Evolutionary conservation across 2,888 invertebrate genomes (phyloP).

Genomic region (Pterobdella sp.): DNA sequence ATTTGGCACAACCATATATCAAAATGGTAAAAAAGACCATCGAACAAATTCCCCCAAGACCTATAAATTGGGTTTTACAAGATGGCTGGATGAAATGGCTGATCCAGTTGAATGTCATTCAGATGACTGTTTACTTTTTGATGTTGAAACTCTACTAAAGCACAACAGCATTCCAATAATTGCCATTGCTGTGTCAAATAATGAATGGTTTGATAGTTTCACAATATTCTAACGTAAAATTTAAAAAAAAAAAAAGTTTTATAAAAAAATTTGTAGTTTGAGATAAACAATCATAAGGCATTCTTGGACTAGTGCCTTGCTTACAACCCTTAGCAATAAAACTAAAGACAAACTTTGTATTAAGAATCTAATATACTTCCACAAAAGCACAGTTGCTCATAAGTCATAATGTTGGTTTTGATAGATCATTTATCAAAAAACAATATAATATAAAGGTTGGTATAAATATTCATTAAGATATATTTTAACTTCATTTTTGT

Average conservation of each 20-base stretch:
- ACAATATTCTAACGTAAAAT: neutral
- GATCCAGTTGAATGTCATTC: slow-evolving; percentile 61
- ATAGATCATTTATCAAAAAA: slow-evolving; percentile 81
- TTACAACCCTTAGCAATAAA: slow-evolving; percentile 35
- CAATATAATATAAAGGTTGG: slow-evolving; percentile 73
- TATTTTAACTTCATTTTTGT: neutral
- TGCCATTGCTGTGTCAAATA: slow-evolving; percentile 67
- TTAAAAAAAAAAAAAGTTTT: neutral
- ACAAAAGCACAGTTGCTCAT: slow-evolving; percentile 56
- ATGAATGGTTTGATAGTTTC: slow-evolving; percentile 76
- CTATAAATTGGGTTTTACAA: slow-evolving; percentile 59
- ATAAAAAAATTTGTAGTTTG: neutral
- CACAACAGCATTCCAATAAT: slow-evolving; percentile 57
- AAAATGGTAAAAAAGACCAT: slow-evolving; percentile 55
- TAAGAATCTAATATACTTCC: neutral
- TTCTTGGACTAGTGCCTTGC: slow-evolving; percentile 71
- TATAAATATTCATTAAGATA: neutral
- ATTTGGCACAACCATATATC: slow-evolving; percentile 65
- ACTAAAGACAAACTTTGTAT: neutral
- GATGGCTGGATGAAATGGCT: slow-evolving; percentile 50
- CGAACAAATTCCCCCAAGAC: slow-evolving; percentile 26
- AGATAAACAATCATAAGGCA: slow-evolving; percentile 53
- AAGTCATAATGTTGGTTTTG: slow-evolving; percentile 95
- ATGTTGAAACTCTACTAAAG: slow-evolving; percentile 80
- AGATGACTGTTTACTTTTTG: slow-evolving; percentile 79